Evolutionary conservation across 2,113 vertebrate species (phyloP).

Genomic region (Promerops cafer): DNA sequence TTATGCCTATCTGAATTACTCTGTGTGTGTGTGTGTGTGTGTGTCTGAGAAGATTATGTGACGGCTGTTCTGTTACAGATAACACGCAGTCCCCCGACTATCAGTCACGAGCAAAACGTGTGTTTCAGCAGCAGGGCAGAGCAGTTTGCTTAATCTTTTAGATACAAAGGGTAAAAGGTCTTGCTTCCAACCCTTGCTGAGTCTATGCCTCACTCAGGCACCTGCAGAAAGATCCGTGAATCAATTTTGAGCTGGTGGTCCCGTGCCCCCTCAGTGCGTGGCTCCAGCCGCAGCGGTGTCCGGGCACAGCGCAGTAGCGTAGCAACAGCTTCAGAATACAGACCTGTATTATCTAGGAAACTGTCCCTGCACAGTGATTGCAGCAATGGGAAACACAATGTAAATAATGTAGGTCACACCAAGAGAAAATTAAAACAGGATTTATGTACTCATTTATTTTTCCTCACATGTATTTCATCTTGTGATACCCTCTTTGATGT

Average conservation of each 20-base stretch:
- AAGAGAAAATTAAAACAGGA: not conserved
- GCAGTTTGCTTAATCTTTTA: not conserved
- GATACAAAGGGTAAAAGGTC: not conserved
- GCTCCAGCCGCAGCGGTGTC: not conserved
- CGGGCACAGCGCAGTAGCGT: not conserved
- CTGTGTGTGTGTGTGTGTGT: not conserved
- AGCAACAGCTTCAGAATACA: slow-evolving; percentile 48
- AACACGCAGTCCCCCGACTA: not conserved
- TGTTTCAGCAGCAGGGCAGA: not conserved
- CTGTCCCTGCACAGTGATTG: not conserved
- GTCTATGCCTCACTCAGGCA: not conserved
- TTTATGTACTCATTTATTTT: not conserved
- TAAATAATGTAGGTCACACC: not conserved
- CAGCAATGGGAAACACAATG: not conserved
- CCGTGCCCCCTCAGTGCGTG: not conserved
- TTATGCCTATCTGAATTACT: not conserved
- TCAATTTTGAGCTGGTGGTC: not conserved
- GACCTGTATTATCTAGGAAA: slow-evolving; percentile 19
- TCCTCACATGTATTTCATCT: not conserved
- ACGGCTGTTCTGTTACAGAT: not conserved
- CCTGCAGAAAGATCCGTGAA: not conserved
- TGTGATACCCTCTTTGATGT: not conserved
- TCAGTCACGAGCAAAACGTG: not conserved
- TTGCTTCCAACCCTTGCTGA: not conserved
- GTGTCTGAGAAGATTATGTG: not conserved